Base-by-base conservation (phyloP, 2,797 vertebrate species). In the Lemur catta region DNA sequence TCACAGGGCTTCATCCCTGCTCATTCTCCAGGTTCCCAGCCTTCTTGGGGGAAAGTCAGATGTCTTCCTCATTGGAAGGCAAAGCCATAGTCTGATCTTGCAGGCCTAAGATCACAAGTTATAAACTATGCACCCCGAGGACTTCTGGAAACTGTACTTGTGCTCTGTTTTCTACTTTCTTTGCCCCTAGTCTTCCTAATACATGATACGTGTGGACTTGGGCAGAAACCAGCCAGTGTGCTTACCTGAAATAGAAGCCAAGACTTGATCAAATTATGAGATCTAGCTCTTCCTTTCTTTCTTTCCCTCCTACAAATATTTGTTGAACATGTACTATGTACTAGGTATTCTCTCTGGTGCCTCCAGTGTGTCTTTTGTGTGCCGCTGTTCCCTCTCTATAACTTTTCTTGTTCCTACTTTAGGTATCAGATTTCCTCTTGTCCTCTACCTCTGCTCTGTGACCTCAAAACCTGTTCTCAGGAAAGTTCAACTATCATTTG, bases 191-290 rank as follows among this genome's bases (percentile, higher is more conserved):
- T 78, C 48, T 76, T 90, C n/a, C 76, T 30, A 84, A 22, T 26
- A 43, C 15, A 28, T 69, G 28, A 13, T 38, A 30, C 18, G 7
- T 78, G 67, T 90, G 80, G 48, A 48, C 35, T 92, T 61, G 69
- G 48, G 43, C 55, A 91, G 61, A 76, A 92, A 82, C 50, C 61
- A 81, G 63, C 17, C 84, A 93, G 28, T 72, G 67, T 82, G 11
- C 33, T 89, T 94, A 50, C 41, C 61, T 84, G 43, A 93, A 89
- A 93, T 18, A 89, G 86, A 89, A 87, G 20, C 20, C 41, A 84
- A n/a, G 41, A 26, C 41, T 82, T 52, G 55, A 57, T 55, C 59
- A 76, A 82, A 86, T 57, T 18, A 79, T 26, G 67, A 50, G 6
- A n/a, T 17, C 94, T 78, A 52, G 87, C 89, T 69, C 26, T 93